These are phyloP conservation scores for Cettia cetti DNA, from an alignment of 2,113 vertebrate species.

Conservation along the genomic window DNA sequence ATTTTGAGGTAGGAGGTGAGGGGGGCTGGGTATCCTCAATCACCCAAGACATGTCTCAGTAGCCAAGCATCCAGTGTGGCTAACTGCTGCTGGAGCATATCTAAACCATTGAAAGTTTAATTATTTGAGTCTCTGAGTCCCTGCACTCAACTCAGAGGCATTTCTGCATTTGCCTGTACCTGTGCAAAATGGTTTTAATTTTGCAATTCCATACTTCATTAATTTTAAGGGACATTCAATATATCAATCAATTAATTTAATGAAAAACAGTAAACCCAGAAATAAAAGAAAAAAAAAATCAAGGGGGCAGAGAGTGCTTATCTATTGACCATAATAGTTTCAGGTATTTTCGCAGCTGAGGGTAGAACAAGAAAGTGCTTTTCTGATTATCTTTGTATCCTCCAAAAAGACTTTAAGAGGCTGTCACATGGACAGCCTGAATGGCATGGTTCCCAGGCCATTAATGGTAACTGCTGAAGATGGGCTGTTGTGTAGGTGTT, in stretches of 20 bases:
- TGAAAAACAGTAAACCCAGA: background rate
- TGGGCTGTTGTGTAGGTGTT: accelerated
- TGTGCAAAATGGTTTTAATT: background rate
- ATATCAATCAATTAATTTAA: background rate
- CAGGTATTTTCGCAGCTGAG: background rate
- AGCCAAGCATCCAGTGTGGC: background rate
- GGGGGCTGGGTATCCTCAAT: background rate
- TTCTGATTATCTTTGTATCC: background rate
- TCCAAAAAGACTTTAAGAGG: background rate
- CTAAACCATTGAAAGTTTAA: background rate
- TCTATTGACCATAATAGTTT: background rate
- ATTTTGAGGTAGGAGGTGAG: background rate
- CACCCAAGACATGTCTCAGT: background rate
- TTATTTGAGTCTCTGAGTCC: background rate
- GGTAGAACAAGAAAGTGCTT: background rate
- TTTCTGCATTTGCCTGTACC: background rate
- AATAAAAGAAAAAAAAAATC: background rate
- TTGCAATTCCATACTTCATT: background rate
- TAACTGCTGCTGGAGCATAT: background rate
- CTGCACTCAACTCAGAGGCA: background rate
- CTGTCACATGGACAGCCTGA: background rate
- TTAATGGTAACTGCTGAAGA: background rate
- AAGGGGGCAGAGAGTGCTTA: background rate
- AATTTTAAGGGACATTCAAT: background rate
- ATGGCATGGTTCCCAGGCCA: background rate